These are phyloP conservation scores for Hydropsyche betteni DNA, from an alignment of 2,888 invertebrate species.

Conservation along the genomic window DNA sequence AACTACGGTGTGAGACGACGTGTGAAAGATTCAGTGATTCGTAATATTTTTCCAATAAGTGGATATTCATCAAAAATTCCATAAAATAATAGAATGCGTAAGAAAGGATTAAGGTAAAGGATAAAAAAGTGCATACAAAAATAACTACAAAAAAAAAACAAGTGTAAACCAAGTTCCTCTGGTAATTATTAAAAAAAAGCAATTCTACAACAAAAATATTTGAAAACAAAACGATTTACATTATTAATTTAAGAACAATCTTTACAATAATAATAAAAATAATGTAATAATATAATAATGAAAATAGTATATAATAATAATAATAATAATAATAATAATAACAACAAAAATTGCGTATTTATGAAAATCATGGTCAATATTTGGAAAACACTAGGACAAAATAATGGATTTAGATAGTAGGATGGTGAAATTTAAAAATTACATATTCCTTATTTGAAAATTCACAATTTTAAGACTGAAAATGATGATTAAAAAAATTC, in stretches of 20 bases:
- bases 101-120: conserved; percentile 18
- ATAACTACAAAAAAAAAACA: conserved; percentile 60
- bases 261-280: conserved; percentile 76
- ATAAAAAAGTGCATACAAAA: conserved; percentile 38
- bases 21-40: too few relatives aligned
- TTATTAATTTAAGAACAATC: conserved; percentile 73
- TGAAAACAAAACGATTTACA: conserved; percentile 81
- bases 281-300: conserved; percentile 61
- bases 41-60: too few relatives aligned
- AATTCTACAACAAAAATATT: conserved; percentile 80
- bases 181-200: conserved; percentile 79
- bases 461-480: too few relatives aligned
- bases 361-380: conserved; percentile 17
- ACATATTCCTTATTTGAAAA: too few relatives aligned
- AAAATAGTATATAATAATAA: conserved; percentile 35
- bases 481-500: background rate
- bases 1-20: too few relatives aligned
- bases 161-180: conserved; percentile 75
- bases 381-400: conserved; percentile 10
- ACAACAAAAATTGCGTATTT: conserved; percentile 66
- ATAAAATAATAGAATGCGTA: background rate
- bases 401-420: conserved; percentile 6
- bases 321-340: conserved; percentile 61
- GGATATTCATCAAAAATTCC: background rate
- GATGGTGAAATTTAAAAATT: background rate